A percentile compares a stretch with the other conserved stretches of the same genome.
phyloP scores from a whole-genome alignment of 2,113 vertebrate genomes.

The Engystomops pustulosus region DNA sequence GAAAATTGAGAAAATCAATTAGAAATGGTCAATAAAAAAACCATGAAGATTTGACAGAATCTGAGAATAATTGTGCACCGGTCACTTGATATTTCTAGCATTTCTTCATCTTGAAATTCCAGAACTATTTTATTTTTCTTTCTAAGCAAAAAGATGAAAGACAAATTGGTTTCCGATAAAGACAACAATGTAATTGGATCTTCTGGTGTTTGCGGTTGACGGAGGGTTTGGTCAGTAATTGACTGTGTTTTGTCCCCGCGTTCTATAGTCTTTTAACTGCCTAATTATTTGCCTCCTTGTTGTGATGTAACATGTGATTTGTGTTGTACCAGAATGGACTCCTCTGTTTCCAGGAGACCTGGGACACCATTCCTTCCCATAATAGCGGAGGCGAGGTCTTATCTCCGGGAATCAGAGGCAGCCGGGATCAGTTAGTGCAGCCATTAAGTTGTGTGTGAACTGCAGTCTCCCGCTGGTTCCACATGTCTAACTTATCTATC shows the following conservation, averaged over 20 bases:
- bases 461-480: slow-evolving; percentile 27
- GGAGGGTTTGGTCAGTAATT: not conserved
- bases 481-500: slow-evolving; percentile 40
- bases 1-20: no score
- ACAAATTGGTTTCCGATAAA: slow-evolving; percentile 4
- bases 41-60: no score
- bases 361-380: not conserved
- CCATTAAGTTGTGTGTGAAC: slow-evolving; percentile 42
- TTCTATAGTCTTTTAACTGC: not conserved
- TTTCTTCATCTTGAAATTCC: slow-evolving; percentile 28
- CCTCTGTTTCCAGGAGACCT: not conserved
- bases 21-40: no score
- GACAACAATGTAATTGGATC: slow-evolving; percentile 1
- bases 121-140: not conserved
- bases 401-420: slow-evolving; percentile 21
- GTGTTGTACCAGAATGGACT: not conserved
- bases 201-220: not conserved
- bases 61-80: no score
- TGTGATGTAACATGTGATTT: not conserved
- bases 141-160: not conserved
- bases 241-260: not conserved
- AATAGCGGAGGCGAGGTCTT: slow-evolving; percentile 16
- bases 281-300: not conserved
- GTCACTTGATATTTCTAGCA: no score
- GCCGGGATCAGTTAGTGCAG: slow-evolving; percentile 18